A percentile compares a stretch with the other conserved stretches of the same genome.
These are phyloP conservation scores for Pelobates cultripes DNA, from an alignment of 2,797 vertebrate genomes.

Conservation along the genomic window DNA sequence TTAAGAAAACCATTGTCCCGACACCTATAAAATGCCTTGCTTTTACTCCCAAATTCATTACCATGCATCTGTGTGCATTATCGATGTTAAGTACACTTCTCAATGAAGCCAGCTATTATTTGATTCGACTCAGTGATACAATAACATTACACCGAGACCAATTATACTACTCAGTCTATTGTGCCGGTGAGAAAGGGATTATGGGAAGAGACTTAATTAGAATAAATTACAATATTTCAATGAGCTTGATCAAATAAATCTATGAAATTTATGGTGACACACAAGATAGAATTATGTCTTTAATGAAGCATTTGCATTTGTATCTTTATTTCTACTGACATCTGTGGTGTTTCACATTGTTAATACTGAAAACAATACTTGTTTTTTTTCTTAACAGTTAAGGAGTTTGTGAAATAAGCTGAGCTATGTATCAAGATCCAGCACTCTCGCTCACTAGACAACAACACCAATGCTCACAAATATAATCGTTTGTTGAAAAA, in stretches of 20 bases:
- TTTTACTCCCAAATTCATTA: neutral
- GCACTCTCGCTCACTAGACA: too few relatives aligned
- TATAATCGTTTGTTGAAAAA: too few relatives aligned
- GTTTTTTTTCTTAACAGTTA: too few relatives aligned
- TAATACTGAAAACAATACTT: neutral
- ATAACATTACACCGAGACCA: constrained; percentile 9
- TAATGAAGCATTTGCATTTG: neutral
- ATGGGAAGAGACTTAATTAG: constrained; percentile 1
- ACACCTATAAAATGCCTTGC: neutral
- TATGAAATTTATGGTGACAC: neutral
- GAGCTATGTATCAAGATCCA: too few relatives aligned
- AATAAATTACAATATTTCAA: constrained; percentile 13
- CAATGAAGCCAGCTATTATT: neutral
- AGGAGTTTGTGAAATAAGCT: too few relatives aligned
- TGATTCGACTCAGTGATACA: constrained; percentile 1
- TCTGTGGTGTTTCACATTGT: neutral
- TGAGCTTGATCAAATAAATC: neutral
- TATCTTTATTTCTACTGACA: neutral
- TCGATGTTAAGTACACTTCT: constrained; percentile 12
- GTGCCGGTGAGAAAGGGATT: neutral
- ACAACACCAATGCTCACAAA: too few relatives aligned
- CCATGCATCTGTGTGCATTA: constrained; percentile 1
- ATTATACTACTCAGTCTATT: neutral
- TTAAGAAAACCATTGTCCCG: neutral
- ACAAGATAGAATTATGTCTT: neutral